Percentiles rank a stretch among this genome's conserved stretches.
Conservation (phyloP, 1,140 invertebrate genomes). For the Parapsyche elsis region DNA sequence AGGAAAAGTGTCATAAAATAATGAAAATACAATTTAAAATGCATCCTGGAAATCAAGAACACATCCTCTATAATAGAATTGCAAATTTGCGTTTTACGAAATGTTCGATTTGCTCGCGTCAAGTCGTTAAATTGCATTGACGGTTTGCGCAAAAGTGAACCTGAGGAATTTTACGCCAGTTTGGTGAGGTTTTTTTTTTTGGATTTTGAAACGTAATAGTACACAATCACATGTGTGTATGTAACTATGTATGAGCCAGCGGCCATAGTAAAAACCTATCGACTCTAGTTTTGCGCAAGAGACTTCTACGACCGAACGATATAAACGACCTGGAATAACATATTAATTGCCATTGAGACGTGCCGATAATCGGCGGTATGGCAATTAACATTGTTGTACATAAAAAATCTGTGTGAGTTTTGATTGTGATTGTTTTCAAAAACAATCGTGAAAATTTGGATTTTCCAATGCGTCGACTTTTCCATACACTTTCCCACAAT, state of each 20-base stretch:
- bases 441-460: not conserved
- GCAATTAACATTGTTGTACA: not conserved
- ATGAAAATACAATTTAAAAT: too few species aligned
- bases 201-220: not conserved
- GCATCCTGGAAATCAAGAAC: too few species aligned
- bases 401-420: not conserved
- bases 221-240: too few species aligned
- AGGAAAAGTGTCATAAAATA: too few species aligned
- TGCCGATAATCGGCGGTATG: conserved; percentile 7
- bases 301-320: not conserved
- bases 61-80: too few species aligned
- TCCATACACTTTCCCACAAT: not conserved
- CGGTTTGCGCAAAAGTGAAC: not conserved
- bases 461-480: not conserved
- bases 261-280: not conserved
- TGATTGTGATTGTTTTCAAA: not conserved
- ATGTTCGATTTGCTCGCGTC: not conserved
- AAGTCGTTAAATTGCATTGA: not conserved
- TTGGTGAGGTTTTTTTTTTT: not conserved
- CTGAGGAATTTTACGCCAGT: conserved; percentile 21
- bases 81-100: not conserved
- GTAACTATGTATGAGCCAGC: not conserved
- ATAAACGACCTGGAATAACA: conserved; percentile 26
- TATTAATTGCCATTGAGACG: conserved; percentile 33
- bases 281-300: conserved; percentile 4